Evolutionary conservation across 2,113 vertebrate species (phyloP).

Genomic region (Daphoenositta chrysoptera): DNA sequence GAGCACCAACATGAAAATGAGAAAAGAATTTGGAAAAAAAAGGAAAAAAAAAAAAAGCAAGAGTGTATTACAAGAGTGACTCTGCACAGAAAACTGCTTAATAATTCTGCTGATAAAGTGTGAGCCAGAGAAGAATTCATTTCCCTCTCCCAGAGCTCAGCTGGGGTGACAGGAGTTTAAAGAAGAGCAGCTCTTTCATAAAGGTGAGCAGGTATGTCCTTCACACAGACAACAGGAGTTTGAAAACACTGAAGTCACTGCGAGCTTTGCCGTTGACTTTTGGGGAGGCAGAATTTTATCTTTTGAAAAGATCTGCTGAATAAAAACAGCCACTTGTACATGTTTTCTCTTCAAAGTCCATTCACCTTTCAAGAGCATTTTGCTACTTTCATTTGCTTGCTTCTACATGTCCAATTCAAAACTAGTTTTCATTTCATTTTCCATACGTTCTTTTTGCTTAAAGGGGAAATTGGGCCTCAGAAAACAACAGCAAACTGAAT

Average conservation of each 20-base stretch:
- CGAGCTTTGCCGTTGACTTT: neutral
- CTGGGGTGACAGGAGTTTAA: constrained; percentile 5
- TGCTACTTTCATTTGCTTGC: neutral
- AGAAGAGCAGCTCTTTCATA: neutral
- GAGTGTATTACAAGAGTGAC: neutral
- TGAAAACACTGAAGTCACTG: neutral
- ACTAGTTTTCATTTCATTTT: neutral
- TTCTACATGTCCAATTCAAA: neutral
- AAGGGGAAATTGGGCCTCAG: neutral
- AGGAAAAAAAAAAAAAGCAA: no score
- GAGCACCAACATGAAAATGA: neutral
- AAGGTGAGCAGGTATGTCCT: neutral
- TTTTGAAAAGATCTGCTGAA: neutral
- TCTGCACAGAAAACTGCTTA: constrained; percentile 48
- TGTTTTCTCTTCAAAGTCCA: neutral
- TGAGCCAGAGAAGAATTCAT: constrained; percentile 10
- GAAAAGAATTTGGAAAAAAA: neutral
- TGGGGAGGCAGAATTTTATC: neutral
- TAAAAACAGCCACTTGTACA: neutral
- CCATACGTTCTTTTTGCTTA: neutral
- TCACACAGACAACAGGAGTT: neutral
- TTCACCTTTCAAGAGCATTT: neutral
- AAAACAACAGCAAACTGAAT: neutral
- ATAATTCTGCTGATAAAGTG: constrained; percentile 49
- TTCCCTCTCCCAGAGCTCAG: constrained; percentile 32